A percentile compares a stretch with the other conserved stretches of the same genome.
phyloP scores from a whole-genome alignment of 53 echinoderm and acorn worm species.

The Zoroaster sp. region DNA sequence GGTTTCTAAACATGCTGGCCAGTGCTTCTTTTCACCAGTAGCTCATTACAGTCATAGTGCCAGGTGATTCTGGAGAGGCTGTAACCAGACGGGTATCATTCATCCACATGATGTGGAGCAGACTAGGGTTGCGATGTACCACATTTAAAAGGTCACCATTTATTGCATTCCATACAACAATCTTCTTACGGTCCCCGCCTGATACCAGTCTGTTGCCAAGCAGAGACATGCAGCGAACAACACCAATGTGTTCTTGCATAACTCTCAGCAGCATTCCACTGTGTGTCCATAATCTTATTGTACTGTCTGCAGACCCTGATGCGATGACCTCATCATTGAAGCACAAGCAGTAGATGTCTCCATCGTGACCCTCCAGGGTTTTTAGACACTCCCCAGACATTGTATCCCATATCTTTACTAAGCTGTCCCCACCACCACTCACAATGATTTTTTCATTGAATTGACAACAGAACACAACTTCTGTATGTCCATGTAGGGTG shows the following conservation, averaged over 20 bases:
- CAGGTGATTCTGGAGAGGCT: constrained; percentile 93
- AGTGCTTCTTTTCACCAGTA: constrained; percentile 71
- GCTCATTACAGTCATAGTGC: constrained; percentile 78
- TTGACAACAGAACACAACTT: constrained; percentile 91
- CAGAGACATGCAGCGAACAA: constrained; percentile 79
- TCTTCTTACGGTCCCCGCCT: constrained; percentile 92
- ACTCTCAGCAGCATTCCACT: constrained; percentile 68
- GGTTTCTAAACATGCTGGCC: background rate
- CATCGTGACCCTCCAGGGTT: constrained; percentile 81
- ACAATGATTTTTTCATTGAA: constrained; percentile 75
- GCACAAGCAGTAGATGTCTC: constrained; percentile 89
- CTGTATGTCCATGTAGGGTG: constrained; percentile 76
- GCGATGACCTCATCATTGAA: constrained; percentile 79
- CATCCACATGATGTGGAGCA: constrained; percentile 94
- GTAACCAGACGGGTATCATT: constrained; percentile 89
- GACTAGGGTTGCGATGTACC: constrained; percentile 88
- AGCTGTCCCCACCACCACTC: constrained; percentile 82
- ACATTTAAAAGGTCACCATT: constrained; percentile 87
- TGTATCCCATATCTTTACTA: constrained; percentile 77
- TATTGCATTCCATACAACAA: constrained; percentile 88
- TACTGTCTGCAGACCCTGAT: constrained; percentile 91
- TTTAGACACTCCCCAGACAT: constrained; percentile 65
- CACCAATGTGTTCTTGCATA: constrained; percentile 94
- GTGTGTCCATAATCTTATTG: constrained; percentile 75
- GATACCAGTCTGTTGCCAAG: constrained; percentile 71